phyloP scores from a whole-genome alignment of 1,140 invertebrate genomes.

The Mesaphorura yosii region DNA sequence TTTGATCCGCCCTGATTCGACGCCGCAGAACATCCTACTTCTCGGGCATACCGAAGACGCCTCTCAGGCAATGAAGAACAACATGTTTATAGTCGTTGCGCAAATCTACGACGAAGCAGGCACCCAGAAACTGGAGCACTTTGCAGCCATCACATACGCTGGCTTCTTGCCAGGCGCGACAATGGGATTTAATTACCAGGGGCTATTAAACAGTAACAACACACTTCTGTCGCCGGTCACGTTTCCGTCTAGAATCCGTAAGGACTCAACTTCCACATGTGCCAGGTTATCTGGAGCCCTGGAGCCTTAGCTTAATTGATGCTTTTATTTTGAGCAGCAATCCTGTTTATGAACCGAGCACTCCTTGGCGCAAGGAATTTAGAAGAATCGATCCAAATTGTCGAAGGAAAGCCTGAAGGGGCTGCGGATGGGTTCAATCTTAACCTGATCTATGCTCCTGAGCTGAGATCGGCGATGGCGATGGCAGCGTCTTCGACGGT shows the following conservation, averaged over 20 bases:
- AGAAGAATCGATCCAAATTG: slow-evolving; percentile 51
- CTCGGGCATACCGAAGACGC: slow-evolving; percentile 78
- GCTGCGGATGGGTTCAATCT: slow-evolving; percentile 68
- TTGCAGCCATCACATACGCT: slow-evolving; percentile 70
- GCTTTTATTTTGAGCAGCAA: slow-evolving; percentile 47
- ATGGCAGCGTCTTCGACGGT: too few species aligned
- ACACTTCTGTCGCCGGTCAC: slow-evolving; percentile 58
- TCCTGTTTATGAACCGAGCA: slow-evolving; percentile 64
- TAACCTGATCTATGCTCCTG: slow-evolving; percentile 69
- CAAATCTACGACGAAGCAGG: slow-evolving; percentile 42
- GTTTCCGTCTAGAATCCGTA: slow-evolving; percentile 63
- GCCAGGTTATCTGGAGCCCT: too few species aligned
- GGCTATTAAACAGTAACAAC: slow-evolving; percentile 68
- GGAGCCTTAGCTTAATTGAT: slow-evolving; percentile 4
- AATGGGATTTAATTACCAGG: slow-evolving; percentile 73
- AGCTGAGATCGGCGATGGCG: too few species aligned
- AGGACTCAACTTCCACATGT: too few species aligned
- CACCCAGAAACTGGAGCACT: slow-evolving; percentile 49
- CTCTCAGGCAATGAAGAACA: slow-evolving; percentile 56
- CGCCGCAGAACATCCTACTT: too few species aligned
- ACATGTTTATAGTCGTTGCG: slow-evolving; percentile 70
- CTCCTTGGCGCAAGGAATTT: slow-evolving; percentile 56
- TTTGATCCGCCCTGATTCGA: too few species aligned
- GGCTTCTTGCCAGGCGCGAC: slow-evolving; percentile 76
- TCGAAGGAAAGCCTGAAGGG: slow-evolving; percentile 59